phyloP scores from a whole-genome alignment of 2,797 vertebrate genomes.

The Hapalemur alaotrensis region DNA sequence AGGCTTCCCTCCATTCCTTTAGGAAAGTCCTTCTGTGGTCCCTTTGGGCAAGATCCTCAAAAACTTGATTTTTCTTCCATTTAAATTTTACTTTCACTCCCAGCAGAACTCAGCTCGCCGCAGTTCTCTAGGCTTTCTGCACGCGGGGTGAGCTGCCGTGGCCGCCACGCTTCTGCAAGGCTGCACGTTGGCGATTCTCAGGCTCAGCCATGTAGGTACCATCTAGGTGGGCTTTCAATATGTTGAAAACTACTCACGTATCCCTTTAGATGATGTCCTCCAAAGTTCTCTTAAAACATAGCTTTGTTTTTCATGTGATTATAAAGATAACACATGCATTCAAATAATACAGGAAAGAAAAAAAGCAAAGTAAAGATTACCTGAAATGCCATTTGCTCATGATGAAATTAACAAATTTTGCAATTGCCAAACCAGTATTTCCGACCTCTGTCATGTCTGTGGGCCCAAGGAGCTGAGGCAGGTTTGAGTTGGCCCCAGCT shows the following conservation, averaged over 20 bases:
- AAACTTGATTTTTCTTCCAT: not conserved
- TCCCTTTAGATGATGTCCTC: not conserved
- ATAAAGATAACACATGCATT: not conserved
- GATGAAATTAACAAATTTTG: not conserved
- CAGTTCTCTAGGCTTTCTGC: not conserved
- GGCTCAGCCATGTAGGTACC: not conserved
- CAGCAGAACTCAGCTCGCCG: not conserved
- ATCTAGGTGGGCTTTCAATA: not conserved
- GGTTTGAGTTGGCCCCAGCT: not conserved
- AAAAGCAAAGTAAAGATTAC: not conserved
- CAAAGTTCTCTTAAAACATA: not conserved
- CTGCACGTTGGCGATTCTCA: rapidly evolving
- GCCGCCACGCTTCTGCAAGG: not conserved
- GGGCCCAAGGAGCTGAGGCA: not conserved
- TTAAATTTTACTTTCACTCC: not conserved
- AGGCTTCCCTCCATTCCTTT: not conserved
- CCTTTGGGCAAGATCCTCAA: not conserved
- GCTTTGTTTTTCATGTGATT: not conserved
- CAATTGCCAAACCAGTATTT: not conserved
- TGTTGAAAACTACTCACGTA: not conserved
- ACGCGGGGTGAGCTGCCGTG: not conserved
- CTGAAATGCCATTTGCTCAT: not conserved
- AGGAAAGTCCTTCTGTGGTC: too few relatives aligned
- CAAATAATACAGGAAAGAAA: not conserved
- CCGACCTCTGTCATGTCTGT: not conserved